Conservation (phyloP, 2,113 vertebrate species). For the Turnix velox region DNA sequence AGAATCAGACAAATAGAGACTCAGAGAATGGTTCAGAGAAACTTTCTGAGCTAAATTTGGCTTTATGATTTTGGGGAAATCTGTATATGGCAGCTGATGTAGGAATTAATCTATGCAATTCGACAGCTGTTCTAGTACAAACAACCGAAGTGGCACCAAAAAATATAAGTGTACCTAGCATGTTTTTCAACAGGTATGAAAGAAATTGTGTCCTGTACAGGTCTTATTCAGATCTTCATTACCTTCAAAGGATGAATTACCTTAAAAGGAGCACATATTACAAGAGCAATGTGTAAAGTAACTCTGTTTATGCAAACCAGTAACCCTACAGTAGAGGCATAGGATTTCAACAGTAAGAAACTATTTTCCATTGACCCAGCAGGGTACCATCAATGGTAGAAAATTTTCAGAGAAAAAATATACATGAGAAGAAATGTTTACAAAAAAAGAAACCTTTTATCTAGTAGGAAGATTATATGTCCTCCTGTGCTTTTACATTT, state of each 20-base stretch:
- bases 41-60: neutral
- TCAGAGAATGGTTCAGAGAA: neutral
- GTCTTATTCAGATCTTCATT: neutral
- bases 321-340: neutral
- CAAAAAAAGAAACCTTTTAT: neutral
- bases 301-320: neutral
- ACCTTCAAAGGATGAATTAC: neutral
- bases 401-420: neutral
- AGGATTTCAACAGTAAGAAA: neutral
- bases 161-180: neutral
- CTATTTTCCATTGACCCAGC: neutral
- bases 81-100: neutral
- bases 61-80: neutral
- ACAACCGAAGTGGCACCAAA: neutral
- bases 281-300: neutral
- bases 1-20: neutral
- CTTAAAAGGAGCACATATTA: neutral
- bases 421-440: neutral
- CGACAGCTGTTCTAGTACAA: neutral
- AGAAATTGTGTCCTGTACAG: neutral
- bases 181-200: neutral
- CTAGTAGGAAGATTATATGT: neutral
- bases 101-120: constrained; percentile 1
- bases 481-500: neutral
- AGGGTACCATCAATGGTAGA: neutral